Conservation (phyloP, 1,140 invertebrate species). For the Melanaphis sacchari region DNA sequence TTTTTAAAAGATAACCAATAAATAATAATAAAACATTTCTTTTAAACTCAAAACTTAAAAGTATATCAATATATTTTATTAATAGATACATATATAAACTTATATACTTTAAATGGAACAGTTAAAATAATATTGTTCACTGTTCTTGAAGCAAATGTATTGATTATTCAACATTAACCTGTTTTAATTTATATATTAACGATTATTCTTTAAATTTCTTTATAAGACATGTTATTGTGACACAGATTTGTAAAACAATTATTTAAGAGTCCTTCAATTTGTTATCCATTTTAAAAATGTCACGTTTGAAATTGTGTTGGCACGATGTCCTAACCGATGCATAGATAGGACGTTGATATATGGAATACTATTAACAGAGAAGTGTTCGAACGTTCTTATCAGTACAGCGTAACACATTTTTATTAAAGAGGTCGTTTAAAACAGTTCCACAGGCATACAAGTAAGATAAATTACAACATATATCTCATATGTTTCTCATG, state of each 20-base stretch:
- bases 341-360: conserved; percentile 5
- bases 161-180: not conserved
- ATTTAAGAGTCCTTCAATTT: not conserved
- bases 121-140: not conserved
- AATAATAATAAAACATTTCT: no score
- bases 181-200: not conserved
- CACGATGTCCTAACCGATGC: not conserved
- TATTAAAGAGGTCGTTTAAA: conserved; percentile 2
- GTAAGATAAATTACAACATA: conserved; percentile 1
- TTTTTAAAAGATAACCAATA: not conserved
- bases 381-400: conserved; percentile 11
- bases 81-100: not conserved
- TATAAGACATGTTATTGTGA: not conserved
- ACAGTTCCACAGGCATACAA: not conserved
- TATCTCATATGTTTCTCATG: not conserved
- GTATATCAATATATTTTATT: no score
- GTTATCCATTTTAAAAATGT: conserved; percentile 6
- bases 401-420: not conserved
- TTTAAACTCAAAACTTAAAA: no score
- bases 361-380: not conserved
- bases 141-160: not conserved
- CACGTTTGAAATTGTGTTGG: not conserved
- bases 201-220: not conserved
- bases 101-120: not conserved
- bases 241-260: not conserved